Percentiles rank a stretch among this genome's conserved stretches.
Conservation (phyloP, 2,113 vertebrate species). For the Epinephelus lanceolatus region DNA sequence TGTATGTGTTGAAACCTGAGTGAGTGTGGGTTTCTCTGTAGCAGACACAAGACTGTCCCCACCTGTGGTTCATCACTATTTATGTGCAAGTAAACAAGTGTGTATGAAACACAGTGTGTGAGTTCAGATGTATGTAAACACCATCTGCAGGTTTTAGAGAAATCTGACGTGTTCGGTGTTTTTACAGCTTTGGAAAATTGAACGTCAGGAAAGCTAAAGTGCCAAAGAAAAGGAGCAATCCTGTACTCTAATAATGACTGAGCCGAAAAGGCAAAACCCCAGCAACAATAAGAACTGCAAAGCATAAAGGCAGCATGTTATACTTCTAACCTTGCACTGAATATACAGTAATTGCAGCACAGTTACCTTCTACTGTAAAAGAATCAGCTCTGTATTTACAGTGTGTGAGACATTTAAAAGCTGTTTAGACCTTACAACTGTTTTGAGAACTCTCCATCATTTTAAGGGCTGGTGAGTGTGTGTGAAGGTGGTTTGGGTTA, state of each 20-base stretch:
- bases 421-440: conserved; percentile 26
- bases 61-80: conserved; percentile 57
- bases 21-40: neutral
- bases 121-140: conserved; percentile 4
- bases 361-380: neutral
- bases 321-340: neutral
- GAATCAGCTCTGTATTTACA: neutral
- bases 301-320: neutral
- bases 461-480: conserved; percentile 15
- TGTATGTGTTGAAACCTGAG: neutral
- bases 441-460: conserved; percentile 23
- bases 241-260: neutral
- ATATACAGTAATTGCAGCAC: neutral
- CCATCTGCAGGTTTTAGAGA: neutral
- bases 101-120: neutral
- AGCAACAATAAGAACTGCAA: neutral
- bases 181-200: conserved; percentile 8
- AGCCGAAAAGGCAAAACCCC: neutral
- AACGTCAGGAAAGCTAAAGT: neutral
- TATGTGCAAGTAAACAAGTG: conserved; percentile 31
- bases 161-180: neutral
- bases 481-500: conserved; percentile 28
- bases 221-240: neutral
- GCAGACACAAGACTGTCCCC: conserved; percentile 30
- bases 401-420: conserved; percentile 10